Evolutionary conservation across 2,113 vertebrate species (phyloP), one percentile per base, ranked within the genome.

Genomic region (Pseudorectes ferrugineus): DNA sequence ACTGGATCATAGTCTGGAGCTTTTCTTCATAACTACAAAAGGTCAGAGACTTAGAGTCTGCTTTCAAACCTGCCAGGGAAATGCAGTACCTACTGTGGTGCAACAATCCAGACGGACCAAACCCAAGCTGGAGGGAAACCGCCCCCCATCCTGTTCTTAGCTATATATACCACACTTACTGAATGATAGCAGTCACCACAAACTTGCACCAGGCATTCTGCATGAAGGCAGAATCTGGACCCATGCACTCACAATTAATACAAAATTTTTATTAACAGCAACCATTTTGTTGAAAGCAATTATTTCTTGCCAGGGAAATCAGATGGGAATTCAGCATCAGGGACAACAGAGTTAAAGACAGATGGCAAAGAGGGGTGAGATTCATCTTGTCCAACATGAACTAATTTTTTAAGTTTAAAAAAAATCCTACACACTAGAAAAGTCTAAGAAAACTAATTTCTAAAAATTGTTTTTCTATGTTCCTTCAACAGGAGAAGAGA

Each of bases 271-370:
- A 72, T 59, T 49, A 82, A 29, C 81, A 84, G 31, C 65, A 89
- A 63, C 48, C 70, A 89, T 92, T 92, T 75, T 85, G 43, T 63
- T 75, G 65, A 91, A 92, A 92, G 92, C 70, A 91, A 71, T 78
- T 87, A 81, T 65, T 92, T 82, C 88, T 90, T 97, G 93, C 95
- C 95, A 97, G 88, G 65, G 81, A 86, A 92, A 80, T 95, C 95
- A 94, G 93, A 92, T 95, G 96, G 94, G 61, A 87, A 95, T 92
- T 87, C 78, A 89, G 77, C 87, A 94, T 80, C 81, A 95, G 87
- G 89, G 91, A 95, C 77, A 96, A 97, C 87, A 87, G 91, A 94
- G 92, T 95, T 96, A 92, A 94, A 92, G 91, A 91, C 93, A 93
- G 89, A 96, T 94, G 94, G 95, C 80, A 95, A 81, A 95, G 84